A percentile compares a stretch with the other conserved stretches of the same genome.
These are phyloP conservation scores for Montipora sp. DNA, from an alignment of 64 coral and sea anemone species.

Conservation along the genomic window DNA sequence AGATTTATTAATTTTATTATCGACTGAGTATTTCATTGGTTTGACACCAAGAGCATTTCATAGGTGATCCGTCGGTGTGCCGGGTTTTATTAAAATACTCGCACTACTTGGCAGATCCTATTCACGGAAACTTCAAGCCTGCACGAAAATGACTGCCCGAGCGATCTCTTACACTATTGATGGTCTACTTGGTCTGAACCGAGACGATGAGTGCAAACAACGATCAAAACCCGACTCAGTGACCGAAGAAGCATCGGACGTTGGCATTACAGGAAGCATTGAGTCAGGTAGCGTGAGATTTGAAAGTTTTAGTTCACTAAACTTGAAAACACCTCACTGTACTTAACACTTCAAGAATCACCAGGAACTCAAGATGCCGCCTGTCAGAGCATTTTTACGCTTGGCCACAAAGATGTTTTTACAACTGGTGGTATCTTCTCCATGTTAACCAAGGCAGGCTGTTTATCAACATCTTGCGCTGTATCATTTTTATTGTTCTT, in stretches of 20 bases:
- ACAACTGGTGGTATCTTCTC: slow-evolving; percentile 30
- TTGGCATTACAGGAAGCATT: not conserved
- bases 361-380: too few relatives aligned
- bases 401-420: slow-evolving; percentile 18
- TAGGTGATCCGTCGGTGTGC: slow-evolving; percentile 43
- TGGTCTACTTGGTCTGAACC: slow-evolving; percentile 62
- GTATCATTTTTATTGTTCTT: not conserved
- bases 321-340: not conserved
- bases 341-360: not conserved
- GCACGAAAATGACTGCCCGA: not conserved
- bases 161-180: slow-evolving; percentile 61
- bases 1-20: slow-evolving; percentile 99
- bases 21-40: slow-evolving; percentile 70
- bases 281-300: slow-evolving; percentile 18
- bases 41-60: slow-evolving; percentile 68
- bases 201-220: slow-evolving; percentile 23
- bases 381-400: not conserved
- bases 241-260: slow-evolving; percentile 9
- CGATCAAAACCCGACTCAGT: slow-evolving; percentile 8
- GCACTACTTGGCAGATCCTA: slow-evolving; percentile 60
- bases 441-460: slow-evolving; percentile 36
- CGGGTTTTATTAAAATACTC: slow-evolving; percentile 76
- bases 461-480: slow-evolving; percentile 40
- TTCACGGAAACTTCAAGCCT: slow-evolving; percentile 11
- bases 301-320: not conserved